Evolutionary conservation across 2,888 invertebrate species (phyloP).

Genomic region (Andrena trimmerana): DNA sequence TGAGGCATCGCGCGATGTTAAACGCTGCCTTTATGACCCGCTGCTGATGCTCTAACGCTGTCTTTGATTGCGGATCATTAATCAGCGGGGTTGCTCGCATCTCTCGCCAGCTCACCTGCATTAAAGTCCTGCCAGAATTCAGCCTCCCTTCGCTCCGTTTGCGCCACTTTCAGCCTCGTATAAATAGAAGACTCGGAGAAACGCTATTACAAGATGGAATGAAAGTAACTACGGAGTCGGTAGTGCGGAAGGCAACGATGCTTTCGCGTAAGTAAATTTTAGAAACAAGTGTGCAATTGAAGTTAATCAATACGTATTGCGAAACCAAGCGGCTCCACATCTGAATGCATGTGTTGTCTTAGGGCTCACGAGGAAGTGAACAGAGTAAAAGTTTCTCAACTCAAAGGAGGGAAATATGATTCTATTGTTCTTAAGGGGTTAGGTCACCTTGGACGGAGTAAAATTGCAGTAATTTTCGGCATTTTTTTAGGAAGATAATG

Average conservation of each 20-base stretch:
- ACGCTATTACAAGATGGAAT: neutral
- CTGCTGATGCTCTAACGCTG: conserved; percentile 75
- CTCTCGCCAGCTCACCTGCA: conserved; percentile 70
- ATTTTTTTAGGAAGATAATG: too few relatives aligned
- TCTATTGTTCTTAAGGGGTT: too few relatives aligned
- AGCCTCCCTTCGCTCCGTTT: conserved; percentile 66
- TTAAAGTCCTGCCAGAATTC: conserved; percentile 35
- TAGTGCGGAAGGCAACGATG: neutral
- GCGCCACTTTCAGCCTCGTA: conserved; percentile 12
- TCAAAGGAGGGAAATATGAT: too few relatives aligned
- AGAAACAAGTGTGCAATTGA: neutral
- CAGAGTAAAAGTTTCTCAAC: neutral
- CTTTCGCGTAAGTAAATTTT: neutral
- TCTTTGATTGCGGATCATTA: conserved; percentile 80
- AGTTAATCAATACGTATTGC: too few relatives aligned
- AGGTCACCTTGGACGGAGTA: too few relatives aligned
- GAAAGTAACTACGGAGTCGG: neutral
- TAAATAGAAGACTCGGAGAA: neutral
- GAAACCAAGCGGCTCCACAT: too few relatives aligned
- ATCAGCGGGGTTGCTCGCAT: conserved; percentile 75
- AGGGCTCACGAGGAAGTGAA: neutral
- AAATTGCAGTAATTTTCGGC: too few relatives aligned
- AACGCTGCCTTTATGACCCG: conserved; percentile 82
- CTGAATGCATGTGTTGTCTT: too few relatives aligned
- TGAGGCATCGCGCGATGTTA: conserved; percentile 82